A percentile compares a stretch with the other conserved stretches of the same genome.
Conservation (phyloP, 1,140 invertebrate species). For the Vanessa atalanta region DNA sequence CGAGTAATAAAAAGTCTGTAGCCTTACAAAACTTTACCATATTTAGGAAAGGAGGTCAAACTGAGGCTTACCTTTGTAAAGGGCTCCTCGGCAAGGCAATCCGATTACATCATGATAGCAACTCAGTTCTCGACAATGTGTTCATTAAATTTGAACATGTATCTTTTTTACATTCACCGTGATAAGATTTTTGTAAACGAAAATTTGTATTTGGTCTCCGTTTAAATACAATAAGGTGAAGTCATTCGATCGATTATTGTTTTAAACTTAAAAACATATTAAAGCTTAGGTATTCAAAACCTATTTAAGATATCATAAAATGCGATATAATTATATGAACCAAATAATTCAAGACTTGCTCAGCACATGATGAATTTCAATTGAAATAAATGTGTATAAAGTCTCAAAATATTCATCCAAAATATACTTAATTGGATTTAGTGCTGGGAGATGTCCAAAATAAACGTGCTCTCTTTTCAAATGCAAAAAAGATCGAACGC, state of each 20-base stretch:
- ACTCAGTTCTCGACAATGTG: conserved; percentile 46
- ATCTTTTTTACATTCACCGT: conserved; percentile 27
- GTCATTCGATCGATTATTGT: not conserved
- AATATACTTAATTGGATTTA: conserved; percentile 7
- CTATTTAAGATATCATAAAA: not conserved
- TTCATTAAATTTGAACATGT: conserved; percentile 46
- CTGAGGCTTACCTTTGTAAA: conserved; percentile 62
- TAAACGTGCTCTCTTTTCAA: conserved; percentile 12
- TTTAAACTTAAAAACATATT: not conserved
- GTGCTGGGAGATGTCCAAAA: conserved; percentile 25
- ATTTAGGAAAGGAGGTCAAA: conserved; percentile 74
- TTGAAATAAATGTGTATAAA: not conserved
- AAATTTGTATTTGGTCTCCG: not conserved
- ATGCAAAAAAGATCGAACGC: conserved; percentile 33
- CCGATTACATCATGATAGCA: conserved; percentile 66
- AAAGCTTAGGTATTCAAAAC: not conserved
- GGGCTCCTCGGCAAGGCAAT: conserved; percentile 57
- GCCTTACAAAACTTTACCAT: conserved; percentile 73
- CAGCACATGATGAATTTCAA: too few relatives aligned
- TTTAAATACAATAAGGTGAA: not conserved
- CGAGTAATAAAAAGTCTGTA: conserved; percentile 43
- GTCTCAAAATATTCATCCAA: not conserved
- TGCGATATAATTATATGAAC: not conserved
- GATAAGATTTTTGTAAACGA: conserved; percentile 13
- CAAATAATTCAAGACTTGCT: not conserved